Evolutionary conservation across 2,797 vertebrate species (phyloP), one percentile per base, ranked within the genome.

Genomic region (Rhinichthys osculus): DNA sequence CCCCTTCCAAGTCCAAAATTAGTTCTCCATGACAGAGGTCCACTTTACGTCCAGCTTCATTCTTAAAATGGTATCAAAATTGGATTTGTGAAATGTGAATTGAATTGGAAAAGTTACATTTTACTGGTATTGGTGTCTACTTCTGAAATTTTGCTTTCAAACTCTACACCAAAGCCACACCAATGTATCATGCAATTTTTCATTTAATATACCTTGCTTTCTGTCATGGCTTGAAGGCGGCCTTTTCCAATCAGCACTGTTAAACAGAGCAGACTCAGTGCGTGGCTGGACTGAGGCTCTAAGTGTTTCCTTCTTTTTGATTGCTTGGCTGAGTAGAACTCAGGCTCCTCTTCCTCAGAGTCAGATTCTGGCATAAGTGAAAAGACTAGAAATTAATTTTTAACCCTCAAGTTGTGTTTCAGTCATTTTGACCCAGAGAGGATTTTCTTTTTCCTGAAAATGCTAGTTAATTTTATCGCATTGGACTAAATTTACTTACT

Each of bases 291-390:
- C 59, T 88, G 91, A 17, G 92, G 81, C 76, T 93, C 93, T 0
- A 89, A 89, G 73, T 89, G 90, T 0, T 86, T 91, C 79, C 76
- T 89, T 88, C 91, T 94, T 50, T 90, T 87, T 0, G 93, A 89
- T 4, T 96, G 93, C 23, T 83, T 95, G 78, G 93, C 92, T 0
- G 96, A 93, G 91, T 94, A 94, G 92, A 96, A 97, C 50, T 92
- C 95, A 81, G 95, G 78, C 3, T 98, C 97, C 7, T 98, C 97
- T 0, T 98, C 97, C 0, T 98, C 97, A 0, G 97, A 98, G 91
- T 98, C 97, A 0, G 97, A 98, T 92, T 98, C 97, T 98, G 88
- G 70, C 23, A 57, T 9, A 13, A 85, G 6, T 62, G 6, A 35
- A 84, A 78, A 70, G 3, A 57, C 57, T 7, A 72, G 82, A 7